A percentile compares a stretch with the other conserved stretches of the same genome.
Conservation (phyloP, 1,140 invertebrate genomes). For the Tetramorium parvispinum region DNA sequence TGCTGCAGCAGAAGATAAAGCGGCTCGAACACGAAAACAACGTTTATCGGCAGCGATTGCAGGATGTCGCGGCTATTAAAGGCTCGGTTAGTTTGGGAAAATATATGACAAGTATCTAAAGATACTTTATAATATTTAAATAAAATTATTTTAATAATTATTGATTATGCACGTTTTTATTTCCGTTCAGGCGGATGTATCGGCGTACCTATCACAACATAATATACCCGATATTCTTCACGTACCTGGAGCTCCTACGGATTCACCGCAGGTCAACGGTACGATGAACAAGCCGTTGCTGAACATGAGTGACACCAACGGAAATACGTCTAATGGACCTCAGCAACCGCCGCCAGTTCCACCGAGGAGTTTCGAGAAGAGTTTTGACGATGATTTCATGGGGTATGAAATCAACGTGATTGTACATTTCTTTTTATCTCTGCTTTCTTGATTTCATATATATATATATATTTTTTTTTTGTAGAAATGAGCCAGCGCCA, state of each 20-base stretch:
- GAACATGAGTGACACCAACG: slow-evolving; percentile 81
- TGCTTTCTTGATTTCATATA: not conserved
- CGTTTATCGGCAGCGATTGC: slow-evolving; percentile 89
- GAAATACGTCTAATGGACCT: slow-evolving; percentile 83
- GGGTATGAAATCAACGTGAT: slow-evolving; percentile 69
- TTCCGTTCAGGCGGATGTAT: slow-evolving; percentile 83
- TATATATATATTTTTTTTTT: no score
- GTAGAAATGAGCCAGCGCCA: slow-evolving; percentile 77
- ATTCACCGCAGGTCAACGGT: slow-evolving; percentile 79
- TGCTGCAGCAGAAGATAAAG: slow-evolving; percentile 91
- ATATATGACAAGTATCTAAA: no score
- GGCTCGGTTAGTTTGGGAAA: slow-evolving; percentile 79
- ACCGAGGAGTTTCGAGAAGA: slow-evolving; percentile 88
- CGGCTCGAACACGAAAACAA: slow-evolving; percentile 91
- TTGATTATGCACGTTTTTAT: not conserved
- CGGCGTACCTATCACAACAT: slow-evolving; percentile 84
- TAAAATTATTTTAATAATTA: not conserved
- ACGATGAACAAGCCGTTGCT: slow-evolving; percentile 65
- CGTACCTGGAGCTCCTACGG: slow-evolving; percentile 79
- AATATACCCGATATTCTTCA: slow-evolving; percentile 86
- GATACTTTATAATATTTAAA: not conserved
- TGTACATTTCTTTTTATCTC: not conserved
- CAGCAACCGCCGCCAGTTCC: slow-evolving; percentile 88
- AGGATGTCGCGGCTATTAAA: slow-evolving; percentile 86
- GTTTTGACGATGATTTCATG: slow-evolving; percentile 85